Conservation (phyloP, 2,888 invertebrate species). For the Cerastis rubricosa region DNA sequence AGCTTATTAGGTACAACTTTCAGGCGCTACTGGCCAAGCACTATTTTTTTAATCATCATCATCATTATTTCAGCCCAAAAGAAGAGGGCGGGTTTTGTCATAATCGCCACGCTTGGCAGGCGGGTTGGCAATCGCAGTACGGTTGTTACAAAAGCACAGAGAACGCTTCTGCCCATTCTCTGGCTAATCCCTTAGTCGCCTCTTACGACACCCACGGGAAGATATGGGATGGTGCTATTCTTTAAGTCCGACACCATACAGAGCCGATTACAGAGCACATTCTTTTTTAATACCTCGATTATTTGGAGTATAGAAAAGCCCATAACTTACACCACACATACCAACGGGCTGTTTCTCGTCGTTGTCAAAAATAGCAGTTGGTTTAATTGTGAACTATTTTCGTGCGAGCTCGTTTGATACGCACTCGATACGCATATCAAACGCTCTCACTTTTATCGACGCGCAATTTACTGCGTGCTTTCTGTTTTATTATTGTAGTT, state of each 20-base stretch:
- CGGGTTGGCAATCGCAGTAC: too few species aligned
- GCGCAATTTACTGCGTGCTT: constrained; percentile 5
- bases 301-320: background rate
- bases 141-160: too few species aligned
- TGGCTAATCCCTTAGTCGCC: too few species aligned
- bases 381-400: constrained; percentile 81
- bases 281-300: background rate
- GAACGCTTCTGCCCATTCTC: too few species aligned
- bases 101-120: too few species aligned
- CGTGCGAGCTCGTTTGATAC: constrained; percentile 56
- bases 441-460: constrained; percentile 67
- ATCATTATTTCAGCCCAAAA: too few species aligned
- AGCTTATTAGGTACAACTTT: background rate
- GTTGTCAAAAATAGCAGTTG: constrained; percentile 77
- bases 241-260: too few species aligned
- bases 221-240: too few species aligned
- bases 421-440: constrained; percentile 53
- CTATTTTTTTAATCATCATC: too few species aligned
- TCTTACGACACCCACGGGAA: too few species aligned
- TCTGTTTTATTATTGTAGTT: constrained; percentile 5
- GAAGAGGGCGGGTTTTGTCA: too few species aligned
- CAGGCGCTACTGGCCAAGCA: background rate
- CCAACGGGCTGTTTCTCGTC: constrained; percentile 76
- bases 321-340: constrained; percentile 65
- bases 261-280: too few species aligned